A percentile compares a stretch with the other conserved stretches of the same genome.
These are phyloP conservation scores for Tetraodon nigroviridis DNA, from an alignment of 2,113 vertebrate genomes.

Conservation along the genomic window DNA sequence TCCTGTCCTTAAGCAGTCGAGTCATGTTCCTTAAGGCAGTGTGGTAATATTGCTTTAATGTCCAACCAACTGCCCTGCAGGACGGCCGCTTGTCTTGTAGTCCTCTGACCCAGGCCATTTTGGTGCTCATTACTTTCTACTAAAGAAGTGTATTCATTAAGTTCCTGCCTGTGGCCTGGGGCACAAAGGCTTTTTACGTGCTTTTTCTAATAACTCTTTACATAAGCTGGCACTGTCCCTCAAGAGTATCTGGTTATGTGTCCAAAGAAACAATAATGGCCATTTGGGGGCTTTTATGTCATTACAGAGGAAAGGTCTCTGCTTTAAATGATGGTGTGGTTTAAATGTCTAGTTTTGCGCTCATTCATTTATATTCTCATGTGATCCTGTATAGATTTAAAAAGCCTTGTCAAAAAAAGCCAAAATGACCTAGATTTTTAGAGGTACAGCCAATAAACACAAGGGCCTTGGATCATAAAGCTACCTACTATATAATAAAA, in stretches of 20 bases:
- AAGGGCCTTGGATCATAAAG: too few species aligned
- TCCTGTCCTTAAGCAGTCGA: constrained; percentile 54
- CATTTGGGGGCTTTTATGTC: constrained; percentile 45
- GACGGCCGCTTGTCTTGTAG: constrained; percentile 31
- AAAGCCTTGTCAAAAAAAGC: constrained; percentile 13
- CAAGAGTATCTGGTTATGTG: constrained; percentile 49
- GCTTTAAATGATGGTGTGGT: constrained; percentile 40
- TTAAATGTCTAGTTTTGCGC: constrained; percentile 47
- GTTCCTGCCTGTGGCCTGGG: constrained; percentile 57
- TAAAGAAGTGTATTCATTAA: constrained; percentile 65
- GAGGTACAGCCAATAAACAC: too few species aligned
- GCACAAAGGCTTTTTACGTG: constrained; percentile 47
- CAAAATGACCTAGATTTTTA: too few species aligned
- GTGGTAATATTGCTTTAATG: constrained; percentile 56
- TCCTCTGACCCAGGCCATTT: constrained; percentile 49
- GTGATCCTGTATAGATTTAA: constrained; percentile 19
- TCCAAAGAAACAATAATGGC: constrained; percentile 41
- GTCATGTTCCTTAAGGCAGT: constrained; percentile 51
- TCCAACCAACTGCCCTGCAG: constrained; percentile 49
- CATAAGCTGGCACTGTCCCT: constrained; percentile 56
- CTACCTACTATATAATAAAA: too few species aligned
- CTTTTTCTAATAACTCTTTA: constrained; percentile 51
- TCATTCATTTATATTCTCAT: constrained; percentile 30
- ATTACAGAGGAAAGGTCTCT: constrained; percentile 31
- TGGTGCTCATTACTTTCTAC: constrained; percentile 65